Conservation (phyloP, 2,888 invertebrate genomes). For the Papilio gigon region DNA sequence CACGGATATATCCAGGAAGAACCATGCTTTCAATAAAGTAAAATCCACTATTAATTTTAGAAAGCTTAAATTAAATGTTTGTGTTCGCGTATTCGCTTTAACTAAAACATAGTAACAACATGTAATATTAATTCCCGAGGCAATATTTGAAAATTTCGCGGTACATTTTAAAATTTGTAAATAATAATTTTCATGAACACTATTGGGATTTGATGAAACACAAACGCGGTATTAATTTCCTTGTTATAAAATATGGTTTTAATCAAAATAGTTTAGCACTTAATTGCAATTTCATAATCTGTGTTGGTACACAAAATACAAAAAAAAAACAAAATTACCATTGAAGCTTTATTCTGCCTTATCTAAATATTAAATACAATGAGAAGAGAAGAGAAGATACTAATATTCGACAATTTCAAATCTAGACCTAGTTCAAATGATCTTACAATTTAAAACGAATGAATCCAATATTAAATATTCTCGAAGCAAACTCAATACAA, state of each 20-base stretch:
- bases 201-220: not conserved
- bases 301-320: too few species aligned
- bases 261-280: not conserved
- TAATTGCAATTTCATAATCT: not conserved
- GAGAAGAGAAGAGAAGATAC: too few species aligned
- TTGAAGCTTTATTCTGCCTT: too few species aligned
- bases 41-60: not conserved
- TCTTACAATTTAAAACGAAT: constrained; percentile 1
- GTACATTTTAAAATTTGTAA: not conserved
- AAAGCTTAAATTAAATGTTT: not conserved
- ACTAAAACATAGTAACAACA: not conserved
- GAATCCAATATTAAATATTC: constrained; percentile 25
- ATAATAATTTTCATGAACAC: not conserved
- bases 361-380: too few species aligned
- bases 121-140: not conserved
- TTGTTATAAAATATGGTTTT: not conserved
- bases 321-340: too few species aligned
- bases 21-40: too few species aligned
- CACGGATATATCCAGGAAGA: too few species aligned
- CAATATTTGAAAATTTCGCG: not conserved
- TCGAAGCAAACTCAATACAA: constrained; percentile 8
- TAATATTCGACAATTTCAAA: too few species aligned
- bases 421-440: not conserved
- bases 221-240: not conserved
- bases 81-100: not conserved